Percentiles rank a stretch among this genome's conserved stretches.
These are phyloP conservation scores for Cryptophagus acutangulus DNA, from an alignment of 2,888 invertebrate species.

Conservation along the genomic window DNA sequence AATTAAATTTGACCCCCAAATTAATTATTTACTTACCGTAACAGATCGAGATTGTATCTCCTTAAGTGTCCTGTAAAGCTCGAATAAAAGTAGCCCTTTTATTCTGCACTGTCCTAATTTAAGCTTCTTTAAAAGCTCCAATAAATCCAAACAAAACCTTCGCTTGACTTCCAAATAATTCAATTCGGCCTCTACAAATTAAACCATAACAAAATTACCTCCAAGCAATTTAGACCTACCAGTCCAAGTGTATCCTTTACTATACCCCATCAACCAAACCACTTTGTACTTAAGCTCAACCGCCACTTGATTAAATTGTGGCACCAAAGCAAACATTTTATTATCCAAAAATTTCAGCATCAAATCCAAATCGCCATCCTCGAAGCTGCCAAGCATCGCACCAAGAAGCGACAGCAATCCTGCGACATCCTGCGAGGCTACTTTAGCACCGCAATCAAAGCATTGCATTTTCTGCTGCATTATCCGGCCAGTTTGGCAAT, in stretches of 20 bases:
- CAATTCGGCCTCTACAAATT: too few species aligned
- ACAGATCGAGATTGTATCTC: constrained; percentile 21
- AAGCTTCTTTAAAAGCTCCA: constrained; percentile 55
- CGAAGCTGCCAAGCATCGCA: constrained; percentile 52
- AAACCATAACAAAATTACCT: too few species aligned
- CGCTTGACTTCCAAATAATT: too few species aligned
- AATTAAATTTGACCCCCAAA: too few species aligned
- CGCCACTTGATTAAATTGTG: constrained; percentile 57
- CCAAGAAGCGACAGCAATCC: constrained; percentile 53
- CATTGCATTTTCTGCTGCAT: constrained; percentile 56
- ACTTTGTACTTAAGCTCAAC: constrained; percentile 60
- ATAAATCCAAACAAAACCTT: constrained; percentile 57
- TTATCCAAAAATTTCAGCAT: constrained; percentile 55
- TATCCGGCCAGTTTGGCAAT: constrained; percentile 53
- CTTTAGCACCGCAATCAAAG: constrained; percentile 47
- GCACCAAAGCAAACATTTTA: constrained; percentile 54
- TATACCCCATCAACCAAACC: constrained; percentile 58
- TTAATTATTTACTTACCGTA: too few species aligned
- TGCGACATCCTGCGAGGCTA: constrained; percentile 42
- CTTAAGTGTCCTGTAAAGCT: constrained; percentile 31
- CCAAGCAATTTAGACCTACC: constrained; percentile 47
- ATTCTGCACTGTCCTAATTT: constrained; percentile 51
- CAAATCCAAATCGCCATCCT: constrained; percentile 51
- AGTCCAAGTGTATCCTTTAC: constrained; percentile 53
- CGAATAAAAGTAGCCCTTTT: constrained; percentile 42